A percentile compares a stretch with the other conserved stretches of the same genome.
Evolutionary conservation across 2,797 vertebrate species (phyloP).

Genomic region (Clarias laeviceps): DNA sequence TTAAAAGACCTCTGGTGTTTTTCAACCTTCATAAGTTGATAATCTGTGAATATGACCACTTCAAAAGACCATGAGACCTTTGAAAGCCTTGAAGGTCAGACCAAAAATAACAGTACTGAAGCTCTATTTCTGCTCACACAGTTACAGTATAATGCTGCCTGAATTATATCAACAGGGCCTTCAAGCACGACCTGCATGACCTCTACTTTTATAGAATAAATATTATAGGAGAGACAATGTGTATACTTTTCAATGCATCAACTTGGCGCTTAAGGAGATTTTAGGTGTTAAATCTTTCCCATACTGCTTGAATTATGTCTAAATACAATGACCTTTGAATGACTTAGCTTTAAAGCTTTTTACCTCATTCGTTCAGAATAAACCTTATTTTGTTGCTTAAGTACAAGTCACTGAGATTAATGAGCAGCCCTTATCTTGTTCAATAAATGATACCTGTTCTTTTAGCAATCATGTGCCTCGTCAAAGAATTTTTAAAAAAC

Average conservation of each 20-base stretch:
- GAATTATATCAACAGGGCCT: constrained; percentile 22
- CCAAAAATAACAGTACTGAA: constrained; percentile 38
- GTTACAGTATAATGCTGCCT: neutral
- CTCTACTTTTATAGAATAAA: constrained; percentile 16
- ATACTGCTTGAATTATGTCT: neutral
- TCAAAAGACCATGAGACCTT: constrained; percentile 49
- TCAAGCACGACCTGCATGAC: constrained; percentile 23
- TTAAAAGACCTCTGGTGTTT: constrained; percentile 10
- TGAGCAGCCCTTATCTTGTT: neutral
- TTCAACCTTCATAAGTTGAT: constrained; percentile 17
- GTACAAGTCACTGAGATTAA: neutral
- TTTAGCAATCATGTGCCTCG: neutral
- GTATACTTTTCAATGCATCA: constrained; percentile 10
- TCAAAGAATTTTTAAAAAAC: neutral
- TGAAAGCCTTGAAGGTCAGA: constrained; percentile 51
- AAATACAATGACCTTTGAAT: constrained; percentile 9
- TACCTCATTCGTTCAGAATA: neutral
- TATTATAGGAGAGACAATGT: constrained; percentile 4
- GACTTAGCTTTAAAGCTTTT: neutral
- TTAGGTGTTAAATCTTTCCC: neutral
- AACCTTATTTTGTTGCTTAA: constrained; percentile 10
- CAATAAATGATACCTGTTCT: neutral
- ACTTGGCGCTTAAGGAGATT: constrained; percentile 22
- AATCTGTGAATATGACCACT: constrained; percentile 37
- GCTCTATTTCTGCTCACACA: constrained; percentile 19